Evolutionary conservation across 2,113 vertebrate genomes (phyloP).

Genomic region (Prietella phreatophila): DNA sequence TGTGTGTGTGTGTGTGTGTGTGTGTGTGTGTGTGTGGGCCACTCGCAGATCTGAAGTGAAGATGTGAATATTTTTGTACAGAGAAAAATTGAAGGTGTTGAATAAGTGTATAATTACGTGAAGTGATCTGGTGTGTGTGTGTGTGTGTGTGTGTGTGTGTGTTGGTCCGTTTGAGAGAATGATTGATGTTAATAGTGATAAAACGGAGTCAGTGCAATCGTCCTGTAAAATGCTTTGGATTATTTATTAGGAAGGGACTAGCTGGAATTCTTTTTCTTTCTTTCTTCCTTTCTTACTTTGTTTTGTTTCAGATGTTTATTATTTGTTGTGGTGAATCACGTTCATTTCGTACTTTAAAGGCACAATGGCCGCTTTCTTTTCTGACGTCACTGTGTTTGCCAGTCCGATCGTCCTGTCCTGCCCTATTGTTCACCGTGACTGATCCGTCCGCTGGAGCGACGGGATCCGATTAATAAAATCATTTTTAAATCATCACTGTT

Average conservation of each 20-base stretch:
- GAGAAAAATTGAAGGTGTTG: constrained; percentile 50
- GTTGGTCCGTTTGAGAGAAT: constrained; percentile 50
- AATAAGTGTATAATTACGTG: constrained; percentile 35
- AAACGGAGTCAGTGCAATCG: constrained; percentile 73
- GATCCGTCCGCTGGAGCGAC: constrained; percentile 54
- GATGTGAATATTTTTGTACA: constrained; percentile 59
- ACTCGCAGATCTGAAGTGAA: constrained; percentile 50
- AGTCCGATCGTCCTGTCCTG: constrained; percentile 63
- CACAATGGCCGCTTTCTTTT: constrained; percentile 54
- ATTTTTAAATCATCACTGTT: constrained; percentile 67
- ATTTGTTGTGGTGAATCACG: constrained; percentile 64
- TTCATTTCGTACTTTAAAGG: constrained; percentile 59
- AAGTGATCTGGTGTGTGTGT: constrained; percentile 11
- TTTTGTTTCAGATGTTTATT: constrained; percentile 65
- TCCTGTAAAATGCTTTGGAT: constrained; percentile 57
- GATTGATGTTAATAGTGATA: constrained; percentile 56
- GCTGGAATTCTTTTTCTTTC: constrained; percentile 57
- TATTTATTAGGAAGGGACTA: constrained; percentile 76
- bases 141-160: constrained; percentile 40
- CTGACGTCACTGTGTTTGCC: constrained; percentile 58
- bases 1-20: constrained; percentile 33
- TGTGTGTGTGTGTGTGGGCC: constrained; percentile 33
- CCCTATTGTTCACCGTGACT: constrained; percentile 56
- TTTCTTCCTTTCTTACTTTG: constrained; percentile 62
- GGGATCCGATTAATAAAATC: constrained; percentile 74